Evolutionary conservation across 2,797 vertebrate genomes (phyloP).

Genomic region (Propithecus perrieri): DNA sequence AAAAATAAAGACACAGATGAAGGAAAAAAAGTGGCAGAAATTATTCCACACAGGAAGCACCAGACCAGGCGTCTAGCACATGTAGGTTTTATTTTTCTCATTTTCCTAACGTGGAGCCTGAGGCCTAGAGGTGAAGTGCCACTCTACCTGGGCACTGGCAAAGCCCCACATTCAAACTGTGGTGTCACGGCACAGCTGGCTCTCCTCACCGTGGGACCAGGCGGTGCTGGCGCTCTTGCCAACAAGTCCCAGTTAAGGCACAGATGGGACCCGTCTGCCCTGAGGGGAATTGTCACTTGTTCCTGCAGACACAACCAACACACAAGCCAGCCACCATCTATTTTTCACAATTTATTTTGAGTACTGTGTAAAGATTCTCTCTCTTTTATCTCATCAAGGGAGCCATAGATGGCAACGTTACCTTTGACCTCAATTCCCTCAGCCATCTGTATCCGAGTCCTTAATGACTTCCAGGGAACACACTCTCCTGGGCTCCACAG

Average conservation of each 20-base stretch:
- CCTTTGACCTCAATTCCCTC: neutral
- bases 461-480: neutral
- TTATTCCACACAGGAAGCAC: neutral
- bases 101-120: neutral
- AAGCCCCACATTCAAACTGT: neutral
- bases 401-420: neutral
- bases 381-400: neutral
- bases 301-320: neutral
- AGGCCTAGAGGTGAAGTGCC: neutral
- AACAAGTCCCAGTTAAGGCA: neutral
- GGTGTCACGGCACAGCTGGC: neutral
- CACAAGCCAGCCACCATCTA: neutral
- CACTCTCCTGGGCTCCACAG: neutral
- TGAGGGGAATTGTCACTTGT: neutral
- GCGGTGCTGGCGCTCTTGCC: no score
- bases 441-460: neutral
- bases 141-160: neutral
- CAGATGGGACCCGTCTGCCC: neutral
- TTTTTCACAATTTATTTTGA: neutral
- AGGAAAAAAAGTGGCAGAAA: neutral
- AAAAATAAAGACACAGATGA: neutral
- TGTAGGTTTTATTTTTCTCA: neutral
- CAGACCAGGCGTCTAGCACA: no score
- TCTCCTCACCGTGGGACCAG: neutral
- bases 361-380: neutral